phyloP scores from a whole-genome alignment of 1,140 invertebrate species.

The Homalodisca vitripennis region DNA sequence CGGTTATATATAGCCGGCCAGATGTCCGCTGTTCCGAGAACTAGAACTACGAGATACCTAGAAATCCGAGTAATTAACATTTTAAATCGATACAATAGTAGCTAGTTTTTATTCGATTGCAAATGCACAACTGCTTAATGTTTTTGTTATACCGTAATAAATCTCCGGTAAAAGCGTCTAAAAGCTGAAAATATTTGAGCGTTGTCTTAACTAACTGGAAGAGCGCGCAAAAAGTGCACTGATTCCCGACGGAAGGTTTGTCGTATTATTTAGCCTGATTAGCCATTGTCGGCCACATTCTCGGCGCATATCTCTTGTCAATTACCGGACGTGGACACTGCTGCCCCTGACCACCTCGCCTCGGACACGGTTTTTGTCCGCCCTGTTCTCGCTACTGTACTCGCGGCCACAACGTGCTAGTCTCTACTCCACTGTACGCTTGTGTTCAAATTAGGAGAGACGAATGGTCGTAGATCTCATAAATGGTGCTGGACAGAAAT shows the following conservation, averaged over 20 bases:
- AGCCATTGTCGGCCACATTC: conserved; percentile 12
- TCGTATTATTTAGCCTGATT: too few relatives aligned
- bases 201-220: neutral
- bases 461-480: conserved; percentile 2
- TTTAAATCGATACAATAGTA: conserved; percentile 15
- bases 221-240: conserved; percentile 10
- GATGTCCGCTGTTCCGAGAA: conserved; percentile 8
- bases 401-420: neutral
- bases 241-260: neutral
- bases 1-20: neutral
- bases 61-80: conserved; percentile 8
- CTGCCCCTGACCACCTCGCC: neutral
- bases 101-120: conserved; percentile 2
- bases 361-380: neutral
- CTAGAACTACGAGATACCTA: conserved; percentile 14
- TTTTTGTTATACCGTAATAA: conserved; percentile 11
- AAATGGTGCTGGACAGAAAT: conserved; percentile 15
- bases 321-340: neutral
- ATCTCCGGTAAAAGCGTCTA: conserved; percentile 8
- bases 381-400: neutral
- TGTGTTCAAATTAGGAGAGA: conserved; percentile 10
- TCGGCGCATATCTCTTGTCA: conserved; percentile 4
- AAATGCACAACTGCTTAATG: conserved; percentile 4
- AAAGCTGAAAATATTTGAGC: conserved; percentile 18
- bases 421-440: neutral